Evolutionary conservation across 2,113 vertebrate genomes (phyloP).

Genomic region (Daboia siamensis): DNA sequence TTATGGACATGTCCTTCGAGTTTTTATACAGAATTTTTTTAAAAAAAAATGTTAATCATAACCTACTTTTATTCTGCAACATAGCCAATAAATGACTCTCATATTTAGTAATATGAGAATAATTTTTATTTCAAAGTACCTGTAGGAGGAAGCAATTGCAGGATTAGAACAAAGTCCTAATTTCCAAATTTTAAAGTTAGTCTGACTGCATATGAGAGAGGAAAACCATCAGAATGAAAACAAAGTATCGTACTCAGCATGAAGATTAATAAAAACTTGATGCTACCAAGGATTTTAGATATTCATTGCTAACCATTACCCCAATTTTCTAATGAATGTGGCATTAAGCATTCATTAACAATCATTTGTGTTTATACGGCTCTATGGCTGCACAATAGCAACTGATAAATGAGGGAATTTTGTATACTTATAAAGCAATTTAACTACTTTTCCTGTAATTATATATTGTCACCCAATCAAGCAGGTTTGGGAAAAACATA

Average conservation of each 20-base stretch:
- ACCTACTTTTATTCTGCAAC: not conserved
- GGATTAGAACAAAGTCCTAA: constrained; percentile 43
- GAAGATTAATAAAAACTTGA: constrained; percentile 51
- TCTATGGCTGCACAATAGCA: constrained; percentile 73
- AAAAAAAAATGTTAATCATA: not conserved
- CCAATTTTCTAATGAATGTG: constrained; percentile 80
- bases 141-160: constrained; percentile 7
- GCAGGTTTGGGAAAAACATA: constrained; percentile 77
- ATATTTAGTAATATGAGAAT: constrained; percentile 2
- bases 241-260: constrained; percentile 56
- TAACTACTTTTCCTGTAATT: constrained; percentile 87
- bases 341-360: constrained; percentile 81
- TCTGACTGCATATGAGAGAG: constrained; percentile 38
- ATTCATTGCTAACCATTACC: constrained; percentile 76
- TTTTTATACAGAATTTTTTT: constrained; percentile 34
- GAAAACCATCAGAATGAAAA: constrained; percentile 64
- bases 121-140: constrained; percentile 20
- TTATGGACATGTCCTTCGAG: not conserved
- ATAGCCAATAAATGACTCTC: constrained; percentile 23
- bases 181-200: constrained; percentile 51
- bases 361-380: constrained; percentile 78
- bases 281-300: constrained; percentile 66
- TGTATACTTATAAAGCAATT: constrained; percentile 80
- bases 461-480: constrained; percentile 85
- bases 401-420: constrained; percentile 78